A percentile compares a stretch with the other conserved stretches of the same genome.
Conservation (phyloP, 2,113 vertebrate species). For the Microtus montanus region DNA sequence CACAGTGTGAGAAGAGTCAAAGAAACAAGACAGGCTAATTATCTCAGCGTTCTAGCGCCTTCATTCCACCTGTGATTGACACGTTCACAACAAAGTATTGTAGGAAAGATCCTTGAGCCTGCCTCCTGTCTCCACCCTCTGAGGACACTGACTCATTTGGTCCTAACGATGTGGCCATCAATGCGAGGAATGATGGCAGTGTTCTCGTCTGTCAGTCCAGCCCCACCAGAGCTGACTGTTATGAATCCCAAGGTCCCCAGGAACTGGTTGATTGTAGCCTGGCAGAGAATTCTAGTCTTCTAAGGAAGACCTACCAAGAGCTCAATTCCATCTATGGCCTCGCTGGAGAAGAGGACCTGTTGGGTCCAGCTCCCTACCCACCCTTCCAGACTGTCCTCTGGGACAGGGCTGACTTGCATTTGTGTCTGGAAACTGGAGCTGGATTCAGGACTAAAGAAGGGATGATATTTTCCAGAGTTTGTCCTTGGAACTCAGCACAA, state of each 20-base stretch:
- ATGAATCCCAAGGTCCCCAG: not conserved
- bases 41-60: not conserved
- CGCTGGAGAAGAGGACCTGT: not conserved
- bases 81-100: not conserved
- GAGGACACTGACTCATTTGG: not conserved
- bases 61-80: not conserved
- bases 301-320: not conserved
- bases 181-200: not conserved
- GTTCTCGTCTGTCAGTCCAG: not conserved
- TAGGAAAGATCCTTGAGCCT: not conserved
- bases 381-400: not conserved
- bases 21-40: not conserved
- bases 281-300: constrained; percentile 6
- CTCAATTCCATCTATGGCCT: not conserved
- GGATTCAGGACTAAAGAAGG: not conserved
- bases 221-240: not conserved
- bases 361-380: not conserved
- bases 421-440: constrained; percentile 19
- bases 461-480: constrained; percentile 11
- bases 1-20: not conserved
- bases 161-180: not conserved
- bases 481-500: not conserved
- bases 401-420: not conserved
- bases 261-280: constrained; percentile 13
- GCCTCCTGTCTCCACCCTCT: not conserved